These are phyloP conservation scores for Apantesis nais DNA, from an alignment of 2,888 invertebrate species.

Conservation along the genomic window DNA sequence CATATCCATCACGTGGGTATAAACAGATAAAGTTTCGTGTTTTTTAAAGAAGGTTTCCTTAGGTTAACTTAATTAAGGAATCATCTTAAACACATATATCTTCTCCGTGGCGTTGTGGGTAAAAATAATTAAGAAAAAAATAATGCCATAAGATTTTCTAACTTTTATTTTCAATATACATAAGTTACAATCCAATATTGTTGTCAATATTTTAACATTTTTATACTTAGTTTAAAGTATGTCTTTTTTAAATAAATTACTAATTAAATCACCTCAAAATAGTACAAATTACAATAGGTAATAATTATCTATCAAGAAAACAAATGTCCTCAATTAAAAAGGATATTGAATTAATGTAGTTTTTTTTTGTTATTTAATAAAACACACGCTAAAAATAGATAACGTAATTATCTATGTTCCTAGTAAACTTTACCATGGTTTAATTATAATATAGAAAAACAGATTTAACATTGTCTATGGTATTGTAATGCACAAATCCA, in stretches of 20 bases:
- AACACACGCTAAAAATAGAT: neutral
- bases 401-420: neutral
- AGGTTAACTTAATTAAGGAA: too few species aligned
- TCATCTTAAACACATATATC: too few species aligned
- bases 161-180: slow-evolving; percentile 46
- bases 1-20: too few species aligned
- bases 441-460: neutral
- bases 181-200: slow-evolving; percentile 53
- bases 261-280: slow-evolving; percentile 26
- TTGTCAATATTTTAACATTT: slow-evolving; percentile 61
- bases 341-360: slow-evolving; percentile 18
- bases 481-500: slow-evolving; percentile 60
- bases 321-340: slow-evolving; percentile 15
- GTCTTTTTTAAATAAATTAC: slow-evolving; percentile 23
- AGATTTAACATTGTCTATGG: neutral
- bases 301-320: slow-evolving; percentile 17
- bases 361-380: neutral
- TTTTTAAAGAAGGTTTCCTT: too few species aligned
- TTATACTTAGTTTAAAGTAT: slow-evolving; percentile 25
- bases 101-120: too few species aligned
- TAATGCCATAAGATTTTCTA: slow-evolving; percentile 4
- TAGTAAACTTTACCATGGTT: neutral
- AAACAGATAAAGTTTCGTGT: too few species aligned
- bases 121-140: too few species aligned
- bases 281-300: slow-evolving; percentile 31